Evolutionary conservation across 2,888 invertebrate species (phyloP).

Genomic region (Mythimna vitellina): DNA sequence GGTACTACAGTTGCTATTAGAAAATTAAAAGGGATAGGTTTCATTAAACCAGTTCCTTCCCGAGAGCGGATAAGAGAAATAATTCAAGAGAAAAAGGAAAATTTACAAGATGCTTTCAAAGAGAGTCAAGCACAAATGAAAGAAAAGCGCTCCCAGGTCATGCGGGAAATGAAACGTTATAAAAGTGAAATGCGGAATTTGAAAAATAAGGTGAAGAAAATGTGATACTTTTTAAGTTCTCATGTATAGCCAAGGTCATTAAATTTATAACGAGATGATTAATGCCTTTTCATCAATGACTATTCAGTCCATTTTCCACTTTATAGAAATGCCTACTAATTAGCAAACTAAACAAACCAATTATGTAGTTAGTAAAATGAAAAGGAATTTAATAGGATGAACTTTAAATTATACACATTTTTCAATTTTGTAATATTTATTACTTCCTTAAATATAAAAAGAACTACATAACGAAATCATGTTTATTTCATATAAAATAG

Average conservation of each 20-base stretch:
- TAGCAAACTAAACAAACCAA: slow-evolving; percentile 4
- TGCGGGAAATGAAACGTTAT: slow-evolving; percentile 88
- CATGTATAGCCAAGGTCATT: slow-evolving; percentile 2
- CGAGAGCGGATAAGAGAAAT: slow-evolving; percentile 92
- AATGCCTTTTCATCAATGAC: background rate
- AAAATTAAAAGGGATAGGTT: slow-evolving; percentile 94
- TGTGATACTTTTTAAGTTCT: slow-evolving; percentile 64
- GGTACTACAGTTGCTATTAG: slow-evolving; percentile 96
- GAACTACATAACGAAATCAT: slow-evolving; percentile 75
- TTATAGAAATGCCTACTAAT: background rate
- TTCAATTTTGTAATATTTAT: slow-evolving; percentile 77
- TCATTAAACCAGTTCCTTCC: slow-evolving; percentile 95
- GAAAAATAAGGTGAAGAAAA: slow-evolving; percentile 87
- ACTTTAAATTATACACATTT: slow-evolving; percentile 57
- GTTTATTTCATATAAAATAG: slow-evolving; percentile 72
- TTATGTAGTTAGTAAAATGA: slow-evolving; percentile 4
- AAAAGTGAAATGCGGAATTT: slow-evolving; percentile 86
- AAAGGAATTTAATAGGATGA: slow-evolving; percentile 5
- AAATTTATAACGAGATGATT: background rate
- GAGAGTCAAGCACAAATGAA: slow-evolving; percentile 88
- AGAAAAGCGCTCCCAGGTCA: slow-evolving; percentile 84
- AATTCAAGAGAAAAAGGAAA: slow-evolving; percentile 91
- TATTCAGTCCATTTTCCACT: too few relatives aligned
- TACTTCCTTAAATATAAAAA: slow-evolving; percentile 81
- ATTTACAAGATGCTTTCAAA: slow-evolving; percentile 91